Base-by-base conservation (phyloP, 2,113 vertebrate species). In the Etia nguti region DNA sequence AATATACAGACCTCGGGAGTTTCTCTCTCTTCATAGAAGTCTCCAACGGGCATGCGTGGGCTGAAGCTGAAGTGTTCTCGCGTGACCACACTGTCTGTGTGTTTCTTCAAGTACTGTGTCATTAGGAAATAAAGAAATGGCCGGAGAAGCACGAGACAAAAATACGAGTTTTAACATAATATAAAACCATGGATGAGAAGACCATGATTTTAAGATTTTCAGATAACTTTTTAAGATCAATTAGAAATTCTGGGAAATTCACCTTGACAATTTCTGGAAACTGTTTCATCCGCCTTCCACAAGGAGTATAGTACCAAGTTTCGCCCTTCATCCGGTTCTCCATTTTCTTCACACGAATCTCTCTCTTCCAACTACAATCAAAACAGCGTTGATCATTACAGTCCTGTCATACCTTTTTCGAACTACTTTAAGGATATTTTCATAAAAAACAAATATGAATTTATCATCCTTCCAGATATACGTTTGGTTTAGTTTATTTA, bases 1-100 rank as follows among this genome's bases (percentile, higher is more conserved):
- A 22, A 83, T 13, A 55, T 20, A 92, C 94, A 70, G 75, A 99
- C 98, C 97, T 98, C 97, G 0, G 97, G 91, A 1, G 96, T 97
- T 75, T 99, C 97, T 91, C 96, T 96, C 88, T 98, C 98, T 96
- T 99, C 98, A n/a, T 97, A 99, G 91, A 98, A 99, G 60, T 99
- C 98, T 48, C 98, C 98, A 73, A 99, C 97, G 1, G 98, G 98
- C 98, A 99, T 99, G 4, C 98, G 97, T 16, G 98, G 98, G 90
- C 98, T 99, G 96, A 99, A 99, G 95, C 98, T 99, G 96, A 99
- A 99, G 93, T 99, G 98, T 82, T 99, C 98, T 1, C 98, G 97
- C 34, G 96, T 96, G 22, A 99, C 98, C 1, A 92, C 94, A n/a
- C 96, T 97, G 77, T 96, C 97, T 62, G 97, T 92, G 8, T 98